A percentile compares a stretch with the other conserved stretches of the same genome.
Conservation (phyloP, 2,113 vertebrate genomes). For the Myrmophylax atrothorax region DNA sequence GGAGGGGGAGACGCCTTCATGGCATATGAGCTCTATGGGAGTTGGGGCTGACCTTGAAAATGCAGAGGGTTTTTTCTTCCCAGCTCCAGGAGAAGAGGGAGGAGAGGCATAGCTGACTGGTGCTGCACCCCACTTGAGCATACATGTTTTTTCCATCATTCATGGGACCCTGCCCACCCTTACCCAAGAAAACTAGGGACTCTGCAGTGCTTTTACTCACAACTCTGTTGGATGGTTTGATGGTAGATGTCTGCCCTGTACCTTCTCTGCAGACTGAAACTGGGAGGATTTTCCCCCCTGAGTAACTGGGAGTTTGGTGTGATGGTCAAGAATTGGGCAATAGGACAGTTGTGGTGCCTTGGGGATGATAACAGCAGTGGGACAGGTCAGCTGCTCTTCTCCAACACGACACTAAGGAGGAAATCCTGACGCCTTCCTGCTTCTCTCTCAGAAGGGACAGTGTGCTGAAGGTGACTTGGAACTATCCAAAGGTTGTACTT, state of each 20-base stretch:
- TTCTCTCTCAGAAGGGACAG: background rate
- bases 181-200: background rate
- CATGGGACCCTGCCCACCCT: background rate
- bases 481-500: background rate
- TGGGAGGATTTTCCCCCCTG: background rate
- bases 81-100: background rate
- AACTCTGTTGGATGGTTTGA: background rate
- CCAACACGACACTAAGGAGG: background rate
- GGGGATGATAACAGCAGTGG: background rate
- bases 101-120: background rate
- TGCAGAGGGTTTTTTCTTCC: background rate
- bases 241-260: background rate
- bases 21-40: background rate
- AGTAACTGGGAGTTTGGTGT: background rate
- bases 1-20: background rate
- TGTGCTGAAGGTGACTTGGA: background rate
- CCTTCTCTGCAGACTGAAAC: background rate
- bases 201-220: background rate
- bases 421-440: constrained; percentile 26
- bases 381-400: constrained; percentile 8
- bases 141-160: background rate
- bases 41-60: background rate
- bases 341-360: background rate
- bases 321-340: background rate
- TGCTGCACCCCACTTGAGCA: background rate